Percentiles rank a stretch among this genome's conserved stretches.
Conservation (phyloP, 2,797 vertebrate species). For the Sebastes hubbsi region DNA sequence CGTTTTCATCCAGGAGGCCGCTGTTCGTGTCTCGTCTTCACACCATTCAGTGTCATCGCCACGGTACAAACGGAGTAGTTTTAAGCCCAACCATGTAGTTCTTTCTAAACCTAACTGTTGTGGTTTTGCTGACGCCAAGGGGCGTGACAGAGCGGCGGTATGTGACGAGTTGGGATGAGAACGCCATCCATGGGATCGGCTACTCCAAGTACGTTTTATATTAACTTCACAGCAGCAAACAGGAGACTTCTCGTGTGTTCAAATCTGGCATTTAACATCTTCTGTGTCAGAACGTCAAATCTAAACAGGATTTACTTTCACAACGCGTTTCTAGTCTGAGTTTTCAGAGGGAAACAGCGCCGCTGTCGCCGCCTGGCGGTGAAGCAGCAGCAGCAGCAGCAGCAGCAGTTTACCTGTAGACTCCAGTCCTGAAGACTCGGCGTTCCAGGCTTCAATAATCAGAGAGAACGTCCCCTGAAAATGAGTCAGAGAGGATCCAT, state of each 20-base stretch:
- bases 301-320: neutral
- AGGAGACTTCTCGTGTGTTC: neutral
- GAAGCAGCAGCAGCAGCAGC: neutral
- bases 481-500: neutral
- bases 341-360: neutral
- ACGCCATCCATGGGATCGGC: neutral
- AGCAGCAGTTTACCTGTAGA: constrained; percentile 80
- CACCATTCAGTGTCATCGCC: too few relatives aligned
- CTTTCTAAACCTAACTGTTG: too few relatives aligned
- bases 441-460: constrained; percentile 88
- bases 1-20: too few relatives aligned
- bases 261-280: neutral
- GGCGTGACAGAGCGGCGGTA: too few relatives aligned
- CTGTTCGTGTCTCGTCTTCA: too few relatives aligned
- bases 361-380: neutral
- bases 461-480: constrained; percentile 87
- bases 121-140: too few relatives aligned
- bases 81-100: too few relatives aligned
- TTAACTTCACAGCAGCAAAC: neutral
- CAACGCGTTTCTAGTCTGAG: neutral
- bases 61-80: too few relatives aligned
- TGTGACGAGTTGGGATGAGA: too few relatives aligned
- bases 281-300: neutral
- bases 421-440: constrained; percentile 75
- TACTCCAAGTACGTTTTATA: neutral